Percentiles rank a stretch among this genome's conserved stretches.
These are phyloP conservation scores for Trisateles emortualis DNA, from an alignment of 2,888 invertebrate genomes.

Conservation along the genomic window DNA sequence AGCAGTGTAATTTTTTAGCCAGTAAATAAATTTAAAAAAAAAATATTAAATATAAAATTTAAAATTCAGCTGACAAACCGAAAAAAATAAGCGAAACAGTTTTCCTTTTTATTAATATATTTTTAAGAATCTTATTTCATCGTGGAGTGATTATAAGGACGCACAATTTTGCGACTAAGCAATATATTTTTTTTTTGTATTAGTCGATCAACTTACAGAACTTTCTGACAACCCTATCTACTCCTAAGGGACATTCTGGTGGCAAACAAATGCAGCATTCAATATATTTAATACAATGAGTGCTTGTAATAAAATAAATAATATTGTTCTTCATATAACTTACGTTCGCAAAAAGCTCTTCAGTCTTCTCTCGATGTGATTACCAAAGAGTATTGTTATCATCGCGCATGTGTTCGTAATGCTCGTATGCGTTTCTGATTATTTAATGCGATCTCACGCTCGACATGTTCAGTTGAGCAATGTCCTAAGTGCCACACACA, in stretches of 20 bases:
- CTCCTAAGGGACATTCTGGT: neutral
- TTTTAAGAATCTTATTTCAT: too few relatives aligned
- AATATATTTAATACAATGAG: neutral
- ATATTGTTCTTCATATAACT: constrained; percentile 11
- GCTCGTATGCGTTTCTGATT: constrained; percentile 75
- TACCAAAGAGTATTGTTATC: constrained; percentile 60
- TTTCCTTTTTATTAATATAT: too few relatives aligned
- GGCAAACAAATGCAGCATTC: neutral
- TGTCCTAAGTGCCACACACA: constrained; percentile 66
- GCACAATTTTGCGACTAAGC: too few relatives aligned
- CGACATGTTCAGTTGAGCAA: constrained; percentile 56
- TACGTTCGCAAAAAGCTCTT: constrained; percentile 29
- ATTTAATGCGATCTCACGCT: constrained; percentile 81
- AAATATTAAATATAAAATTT: too few relatives aligned
- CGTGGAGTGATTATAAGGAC: too few relatives aligned
- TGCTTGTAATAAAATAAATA: constrained; percentile 1
- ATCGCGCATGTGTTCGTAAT: constrained; percentile 67
- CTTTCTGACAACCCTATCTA: too few relatives aligned
- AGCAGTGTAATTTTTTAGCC: too few relatives aligned
- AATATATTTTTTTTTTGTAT: too few relatives aligned
- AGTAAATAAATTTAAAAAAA: too few relatives aligned
- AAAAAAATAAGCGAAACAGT: too few relatives aligned
- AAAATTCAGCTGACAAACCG: too few relatives aligned
- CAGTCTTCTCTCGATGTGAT: constrained; percentile 32
- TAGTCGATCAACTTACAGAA: too few relatives aligned